Percentiles rank a stretch among this genome's conserved stretches.
Evolutionary conservation across 2,888 invertebrate genomes (phyloP).

Genomic region (Agrotis exclamationis): DNA sequence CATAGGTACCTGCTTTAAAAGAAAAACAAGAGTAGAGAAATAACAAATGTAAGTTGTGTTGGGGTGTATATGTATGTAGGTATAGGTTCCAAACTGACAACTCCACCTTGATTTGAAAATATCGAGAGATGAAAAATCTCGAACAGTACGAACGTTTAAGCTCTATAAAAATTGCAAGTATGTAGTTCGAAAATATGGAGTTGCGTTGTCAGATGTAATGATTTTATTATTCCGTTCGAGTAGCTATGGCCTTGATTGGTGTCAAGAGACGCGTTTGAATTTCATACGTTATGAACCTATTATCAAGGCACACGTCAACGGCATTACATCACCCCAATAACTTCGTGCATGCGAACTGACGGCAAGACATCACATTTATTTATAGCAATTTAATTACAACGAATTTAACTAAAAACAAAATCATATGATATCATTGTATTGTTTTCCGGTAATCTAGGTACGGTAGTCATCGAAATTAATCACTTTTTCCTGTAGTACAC

Average conservation of each 20-base stretch:
- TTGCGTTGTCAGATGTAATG: constrained; percentile 37
- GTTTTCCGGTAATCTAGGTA: constrained; percentile 13
- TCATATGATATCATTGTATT: neutral
- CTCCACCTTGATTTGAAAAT: neutral
- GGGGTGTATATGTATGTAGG: neutral
- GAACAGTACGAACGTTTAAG: neutral
- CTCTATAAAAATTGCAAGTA: neutral
- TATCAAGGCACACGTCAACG: constrained; percentile 66
- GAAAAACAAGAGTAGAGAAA: neutral
- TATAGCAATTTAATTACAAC: constrained; percentile 48
- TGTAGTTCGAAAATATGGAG: constrained; percentile 16
- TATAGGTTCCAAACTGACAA: neutral
- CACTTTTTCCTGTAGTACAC: constrained; percentile 2
- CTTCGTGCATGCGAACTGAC: constrained; percentile 18
- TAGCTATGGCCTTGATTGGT: constrained; percentile 74
- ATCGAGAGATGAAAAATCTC: neutral
- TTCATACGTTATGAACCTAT: constrained; percentile 65
- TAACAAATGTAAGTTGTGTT: neutral
- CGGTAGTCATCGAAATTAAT: constrained; percentile 14
- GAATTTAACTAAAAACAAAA: constrained; percentile 10
- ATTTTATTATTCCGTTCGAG: constrained; percentile 67
- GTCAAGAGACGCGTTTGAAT: constrained; percentile 63
- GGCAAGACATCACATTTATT: constrained; percentile 63
- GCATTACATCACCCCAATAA: constrained; percentile 65
- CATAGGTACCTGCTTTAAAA: too few relatives aligned